Percentiles rank a stretch among this genome's conserved stretches.
Conservation (phyloP, 2,797 vertebrate genomes). For the Mormyrops boulengeri region DNA sequence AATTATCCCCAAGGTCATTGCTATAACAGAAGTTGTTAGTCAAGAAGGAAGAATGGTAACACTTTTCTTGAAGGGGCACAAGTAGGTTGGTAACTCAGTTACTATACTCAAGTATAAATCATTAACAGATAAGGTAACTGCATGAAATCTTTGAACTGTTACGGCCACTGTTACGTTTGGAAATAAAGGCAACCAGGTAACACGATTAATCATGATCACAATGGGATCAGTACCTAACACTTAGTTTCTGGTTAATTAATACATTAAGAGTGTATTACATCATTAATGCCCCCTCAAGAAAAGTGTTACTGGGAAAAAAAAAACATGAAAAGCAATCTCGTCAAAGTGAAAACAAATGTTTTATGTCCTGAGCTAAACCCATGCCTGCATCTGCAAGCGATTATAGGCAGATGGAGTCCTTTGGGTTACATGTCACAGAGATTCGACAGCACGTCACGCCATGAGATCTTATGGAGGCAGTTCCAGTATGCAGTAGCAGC, state of each 20-base stretch:
- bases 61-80: not conserved
- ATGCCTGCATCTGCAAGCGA: constrained; percentile 3
- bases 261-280: not conserved
- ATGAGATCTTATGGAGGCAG: not conserved
- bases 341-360: not conserved
- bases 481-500: not conserved
- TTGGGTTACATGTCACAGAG: not conserved
- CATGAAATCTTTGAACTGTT: not conserved
- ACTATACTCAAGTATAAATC: not conserved
- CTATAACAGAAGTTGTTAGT: not conserved
- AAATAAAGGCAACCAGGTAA: too few relatives aligned
- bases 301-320: not conserved
- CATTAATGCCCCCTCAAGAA: not conserved
- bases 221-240: not conserved
- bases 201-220: not conserved
- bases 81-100: not conserved
- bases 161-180: too few relatives aligned
- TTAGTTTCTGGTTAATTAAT: not conserved
- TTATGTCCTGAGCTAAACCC: not conserved
- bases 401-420: not conserved
- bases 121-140: not conserved
- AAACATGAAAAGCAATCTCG: not conserved
- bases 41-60: not conserved
- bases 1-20: not conserved
- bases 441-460: not conserved